phyloP scores from a whole-genome alignment of 1,140 invertebrate species.

The Zaprionus capensis region DNA sequence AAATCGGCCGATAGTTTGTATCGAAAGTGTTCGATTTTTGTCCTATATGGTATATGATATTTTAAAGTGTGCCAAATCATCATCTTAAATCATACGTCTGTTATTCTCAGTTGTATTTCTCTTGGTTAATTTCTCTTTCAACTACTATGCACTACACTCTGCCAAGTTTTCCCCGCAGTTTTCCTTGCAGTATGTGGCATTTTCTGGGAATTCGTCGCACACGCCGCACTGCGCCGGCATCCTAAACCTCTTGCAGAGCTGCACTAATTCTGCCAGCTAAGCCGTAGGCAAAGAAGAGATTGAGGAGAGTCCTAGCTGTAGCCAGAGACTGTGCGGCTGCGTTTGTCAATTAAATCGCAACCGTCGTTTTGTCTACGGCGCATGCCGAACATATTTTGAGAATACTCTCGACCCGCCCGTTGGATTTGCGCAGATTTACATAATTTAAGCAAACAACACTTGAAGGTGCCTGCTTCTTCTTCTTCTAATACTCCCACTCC shows the following conservation, averaged over 20 bases:
- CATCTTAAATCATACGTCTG: not conserved
- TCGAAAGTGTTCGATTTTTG: too few relatives aligned
- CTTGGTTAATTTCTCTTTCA: not conserved
- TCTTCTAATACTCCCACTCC: not conserved
- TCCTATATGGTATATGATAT: too few relatives aligned
- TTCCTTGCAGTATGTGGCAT: not conserved
- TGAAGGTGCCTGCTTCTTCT: conserved; percentile 32
- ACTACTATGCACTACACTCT: not conserved
- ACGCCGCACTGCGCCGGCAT: conserved; percentile 4
- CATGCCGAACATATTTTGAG: conserved; percentile 16
- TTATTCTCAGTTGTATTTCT: not conserved
- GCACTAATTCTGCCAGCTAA: conserved; percentile 55
- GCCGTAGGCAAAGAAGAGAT: conserved; percentile 7
- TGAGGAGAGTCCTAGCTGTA: not conserved
- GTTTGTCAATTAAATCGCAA: conserved; percentile 62
- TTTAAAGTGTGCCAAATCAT: too few relatives aligned
- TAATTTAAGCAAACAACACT: conserved; percentile 77
- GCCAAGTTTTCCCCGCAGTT: not conserved
- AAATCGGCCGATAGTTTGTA: too few relatives aligned
- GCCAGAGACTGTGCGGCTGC: conserved; percentile 60
- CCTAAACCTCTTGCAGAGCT: conserved; percentile 24
- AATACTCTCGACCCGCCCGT: conserved; percentile 56
- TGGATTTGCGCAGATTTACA: conserved; percentile 75
- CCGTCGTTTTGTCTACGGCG: conserved; percentile 68
- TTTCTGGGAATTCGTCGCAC: conserved; percentile 39